phyloP scores from a whole-genome alignment of 2,888 invertebrate genomes.

The Calephelis perditalis region DNA sequence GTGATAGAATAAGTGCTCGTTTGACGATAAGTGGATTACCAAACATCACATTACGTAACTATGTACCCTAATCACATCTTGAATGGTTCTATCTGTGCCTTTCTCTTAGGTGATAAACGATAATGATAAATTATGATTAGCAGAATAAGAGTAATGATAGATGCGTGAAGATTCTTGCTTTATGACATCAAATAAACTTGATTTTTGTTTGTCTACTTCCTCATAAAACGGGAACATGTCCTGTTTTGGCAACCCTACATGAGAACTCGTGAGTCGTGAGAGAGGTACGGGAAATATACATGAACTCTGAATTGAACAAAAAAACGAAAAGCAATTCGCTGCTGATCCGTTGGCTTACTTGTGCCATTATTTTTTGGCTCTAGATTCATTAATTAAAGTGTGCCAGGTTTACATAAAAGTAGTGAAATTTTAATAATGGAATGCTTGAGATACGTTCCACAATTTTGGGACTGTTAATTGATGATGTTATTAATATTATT shows the following conservation, averaged over 20 bases:
- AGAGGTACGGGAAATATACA: constrained; percentile 20
- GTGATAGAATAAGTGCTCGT: too few relatives aligned
- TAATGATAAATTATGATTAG: too few relatives aligned
- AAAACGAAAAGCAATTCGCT: constrained; percentile 26
- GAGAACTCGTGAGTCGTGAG: not conserved
- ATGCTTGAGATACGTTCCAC: not conserved
- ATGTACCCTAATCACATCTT: too few relatives aligned
- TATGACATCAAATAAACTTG: too few relatives aligned
- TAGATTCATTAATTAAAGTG: constrained; percentile 13
- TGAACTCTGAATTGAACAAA: constrained; percentile 27
- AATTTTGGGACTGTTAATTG: not conserved
- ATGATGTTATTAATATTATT: not conserved
- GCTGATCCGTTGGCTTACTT: constrained; percentile 22
- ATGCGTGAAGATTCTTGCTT: too few relatives aligned
- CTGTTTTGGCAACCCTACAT: not conserved
- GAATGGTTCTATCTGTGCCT: too few relatives aligned
- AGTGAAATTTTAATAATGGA: not conserved
- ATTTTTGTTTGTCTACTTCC: too few relatives aligned
- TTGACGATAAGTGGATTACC: too few relatives aligned
- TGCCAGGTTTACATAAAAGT: constrained; percentile 4
- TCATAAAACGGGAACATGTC: too few relatives aligned
- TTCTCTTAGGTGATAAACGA: too few relatives aligned
- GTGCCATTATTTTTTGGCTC: constrained; percentile 13
- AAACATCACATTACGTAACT: too few relatives aligned
- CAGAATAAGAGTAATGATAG: too few relatives aligned